phyloP scores from a whole-genome alignment of 2,113 vertebrate species.

The Pseudorectes ferrugineus region DNA sequence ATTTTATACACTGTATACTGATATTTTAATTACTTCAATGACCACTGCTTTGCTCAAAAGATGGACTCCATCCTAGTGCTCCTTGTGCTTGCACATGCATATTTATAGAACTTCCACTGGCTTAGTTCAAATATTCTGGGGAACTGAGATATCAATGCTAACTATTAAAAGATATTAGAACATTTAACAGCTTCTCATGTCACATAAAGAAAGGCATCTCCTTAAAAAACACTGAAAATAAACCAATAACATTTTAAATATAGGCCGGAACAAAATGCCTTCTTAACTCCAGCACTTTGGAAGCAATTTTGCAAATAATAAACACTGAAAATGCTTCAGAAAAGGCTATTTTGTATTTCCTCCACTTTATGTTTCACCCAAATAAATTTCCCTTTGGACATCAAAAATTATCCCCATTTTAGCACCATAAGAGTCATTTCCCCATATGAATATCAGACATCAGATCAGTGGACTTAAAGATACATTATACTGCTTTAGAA shows the following conservation, averaged over 20 bases:
- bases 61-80: neutral
- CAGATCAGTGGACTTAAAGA: neutral
- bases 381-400: neutral
- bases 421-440: neutral
- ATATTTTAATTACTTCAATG: neutral
- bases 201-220: neutral
- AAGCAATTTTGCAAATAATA: neutral
- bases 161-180: neutral
- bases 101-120: neutral
- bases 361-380: neutral
- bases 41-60: neutral
- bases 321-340: neutral
- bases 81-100: neutral
- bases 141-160: neutral
- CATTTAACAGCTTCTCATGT: neutral
- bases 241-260: neutral
- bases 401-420: neutral
- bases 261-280: neutral
- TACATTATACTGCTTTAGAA: neutral
- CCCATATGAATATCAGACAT: neutral
- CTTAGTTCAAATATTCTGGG: neutral
- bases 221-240: neutral
- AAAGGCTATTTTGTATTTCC: neutral
- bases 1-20: neutral
- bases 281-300: neutral